Base-by-base conservation (phyloP, 2,113 vertebrate species). In the Amphiprion percula region DNA sequence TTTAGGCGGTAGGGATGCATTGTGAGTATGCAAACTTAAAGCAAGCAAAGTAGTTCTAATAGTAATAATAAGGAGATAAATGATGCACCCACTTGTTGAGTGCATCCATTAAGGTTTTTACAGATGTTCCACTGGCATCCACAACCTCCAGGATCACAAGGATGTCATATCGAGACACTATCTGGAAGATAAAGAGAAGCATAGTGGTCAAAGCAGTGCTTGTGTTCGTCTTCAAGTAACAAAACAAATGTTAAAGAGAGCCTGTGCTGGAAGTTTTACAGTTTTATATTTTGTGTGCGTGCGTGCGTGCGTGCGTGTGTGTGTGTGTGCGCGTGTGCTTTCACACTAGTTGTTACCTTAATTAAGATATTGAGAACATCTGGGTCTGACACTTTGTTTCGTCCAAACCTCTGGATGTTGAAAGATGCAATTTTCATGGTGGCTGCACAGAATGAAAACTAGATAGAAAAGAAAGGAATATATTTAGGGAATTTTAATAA, bases 121-220 rank as follows among this genome's bases (percentile, higher is more conserved):
- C 78, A 0, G 94, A 78, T 16, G 59, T 10, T 10, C 87, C 90
- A 0, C 77, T 93, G 46, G 30, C 1, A 47, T 96, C 95, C 69
- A 95, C 93, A 46, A 95, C 94, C 69, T 96, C 95, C 54, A 95
- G 84, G 73, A 96, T 94, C 59, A 96, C 16, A 0, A 94, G 88
- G 80, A 96, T 93, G 83, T 95, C 95, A 85, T 96, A 96, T 3
- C 91, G 93, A 15, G 90, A 93, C 21, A 95, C 84, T 2, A 95
- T 93, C 95, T 96, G 76, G 17, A 19, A 52, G 3, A 44, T 2
- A 15, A 44, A 26, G n/a, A 68, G 19, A 10, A 44, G 14, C 14
- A 15, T 15, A 44, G 3, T 44, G 3, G 30, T 4, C 30, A 33
- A 33, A 33, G 30, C 30, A 33, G 30, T 33, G 30, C 30, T 33